Evolutionary conservation across 1,140 invertebrate species (phyloP).

Genomic region (Drosophila ambigua): DNA sequence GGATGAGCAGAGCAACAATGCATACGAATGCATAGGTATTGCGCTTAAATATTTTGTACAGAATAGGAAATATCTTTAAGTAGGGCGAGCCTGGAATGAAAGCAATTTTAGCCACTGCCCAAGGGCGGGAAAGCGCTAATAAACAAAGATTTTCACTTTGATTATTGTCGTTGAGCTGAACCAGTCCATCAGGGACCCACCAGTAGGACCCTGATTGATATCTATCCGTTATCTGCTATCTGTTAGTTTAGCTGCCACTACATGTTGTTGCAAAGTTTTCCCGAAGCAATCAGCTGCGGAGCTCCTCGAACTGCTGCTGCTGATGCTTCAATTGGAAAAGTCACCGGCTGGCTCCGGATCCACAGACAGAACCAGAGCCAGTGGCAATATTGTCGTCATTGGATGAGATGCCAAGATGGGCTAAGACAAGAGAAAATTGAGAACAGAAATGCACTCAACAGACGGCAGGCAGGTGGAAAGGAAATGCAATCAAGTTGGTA

Average conservation of each 20-base stretch:
- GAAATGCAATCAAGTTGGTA: conserved; percentile 68
- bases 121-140: conserved; percentile 39
- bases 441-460: conserved; percentile 47
- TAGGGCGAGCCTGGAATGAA: too few relatives aligned
- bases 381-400: conserved; percentile 56
- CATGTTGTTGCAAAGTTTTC: conserved; percentile 70
- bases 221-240: conserved; percentile 36
- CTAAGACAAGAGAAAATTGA: conserved; percentile 50
- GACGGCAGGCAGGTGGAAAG: conserved; percentile 52
- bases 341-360: conserved; percentile 65
- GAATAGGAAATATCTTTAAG: neutral
- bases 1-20: conserved; percentile 19
- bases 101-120: neutral
- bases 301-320: conserved; percentile 33
- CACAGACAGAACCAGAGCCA: conserved; percentile 51
- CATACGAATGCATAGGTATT: conserved; percentile 13
- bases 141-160: conserved; percentile 62
- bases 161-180: conserved; percentile 67
- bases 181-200: neutral
- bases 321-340: conserved; percentile 71
- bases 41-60: neutral
- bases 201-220: neutral
- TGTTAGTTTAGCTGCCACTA: conserved; percentile 58
- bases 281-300: conserved; percentile 56
- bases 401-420: neutral